These are phyloP conservation scores for Ramphastos sulfuratus DNA, from an alignment of 2,113 vertebrate genomes.

Conservation along the genomic window DNA sequence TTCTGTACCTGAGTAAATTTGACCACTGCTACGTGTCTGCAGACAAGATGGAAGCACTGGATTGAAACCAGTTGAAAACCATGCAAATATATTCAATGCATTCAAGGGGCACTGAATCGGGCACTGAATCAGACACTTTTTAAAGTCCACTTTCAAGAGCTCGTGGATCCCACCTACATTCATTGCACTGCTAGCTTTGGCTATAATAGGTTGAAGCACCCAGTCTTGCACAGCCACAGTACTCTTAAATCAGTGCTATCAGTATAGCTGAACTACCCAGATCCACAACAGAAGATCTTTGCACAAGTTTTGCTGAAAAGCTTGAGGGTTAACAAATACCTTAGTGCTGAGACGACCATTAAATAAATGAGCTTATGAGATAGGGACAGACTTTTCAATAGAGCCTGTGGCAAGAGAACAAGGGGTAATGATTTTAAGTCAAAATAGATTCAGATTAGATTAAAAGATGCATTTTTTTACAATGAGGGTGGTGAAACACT, in stretches of 20 bases:
- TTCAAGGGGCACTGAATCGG: background rate
- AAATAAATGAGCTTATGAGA: background rate
- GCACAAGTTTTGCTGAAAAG: background rate
- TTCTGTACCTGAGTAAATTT: background rate
- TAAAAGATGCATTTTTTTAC: background rate
- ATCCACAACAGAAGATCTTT: background rate
- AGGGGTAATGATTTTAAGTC: background rate
- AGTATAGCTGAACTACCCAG: background rate
- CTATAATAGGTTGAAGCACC: background rate
- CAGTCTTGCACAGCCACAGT: background rate
- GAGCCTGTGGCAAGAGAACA: background rate
- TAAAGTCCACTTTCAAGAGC: background rate
- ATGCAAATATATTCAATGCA: background rate
- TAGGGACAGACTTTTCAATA: background rate
- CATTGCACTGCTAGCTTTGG: background rate
- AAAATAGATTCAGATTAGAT: background rate
- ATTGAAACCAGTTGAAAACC: background rate
- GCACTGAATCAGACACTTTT: background rate
- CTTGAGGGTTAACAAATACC: background rate
- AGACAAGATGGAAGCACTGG: background rate
- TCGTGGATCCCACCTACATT: background rate
- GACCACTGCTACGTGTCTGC: background rate
- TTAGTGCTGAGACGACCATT: background rate
- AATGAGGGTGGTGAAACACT: background rate
- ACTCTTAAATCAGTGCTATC: background rate